These are phyloP conservation scores for Trichechus manatus DNA, from an alignment of 2,113 vertebrate species.

Conservation along the genomic window DNA sequence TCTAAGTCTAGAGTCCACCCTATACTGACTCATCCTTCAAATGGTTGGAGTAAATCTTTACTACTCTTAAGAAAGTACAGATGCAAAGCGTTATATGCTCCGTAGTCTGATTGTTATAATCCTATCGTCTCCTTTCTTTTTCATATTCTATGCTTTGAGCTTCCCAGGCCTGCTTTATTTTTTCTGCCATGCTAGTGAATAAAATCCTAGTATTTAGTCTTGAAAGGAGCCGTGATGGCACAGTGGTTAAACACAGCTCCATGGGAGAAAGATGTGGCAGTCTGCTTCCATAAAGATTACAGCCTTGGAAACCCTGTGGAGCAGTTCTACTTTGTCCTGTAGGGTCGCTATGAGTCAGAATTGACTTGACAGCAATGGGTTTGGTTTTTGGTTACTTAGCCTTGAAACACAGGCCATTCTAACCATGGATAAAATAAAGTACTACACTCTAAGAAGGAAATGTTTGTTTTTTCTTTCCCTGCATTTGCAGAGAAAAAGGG, in stretches of 20 bases:
- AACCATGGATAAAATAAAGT: not conserved
- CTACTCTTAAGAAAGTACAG: constrained; percentile 23
- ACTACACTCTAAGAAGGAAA: not conserved
- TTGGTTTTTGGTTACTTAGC: not conserved
- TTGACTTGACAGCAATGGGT: too few relatives aligned
- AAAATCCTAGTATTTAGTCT: not conserved
- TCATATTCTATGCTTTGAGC: not conserved
- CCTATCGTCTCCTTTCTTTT: not conserved
- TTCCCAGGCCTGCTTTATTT: not conserved
- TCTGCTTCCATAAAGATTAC: too few relatives aligned
- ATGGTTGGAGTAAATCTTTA: not conserved
- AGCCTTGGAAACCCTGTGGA: too few relatives aligned
- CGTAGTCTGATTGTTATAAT: not conserved
- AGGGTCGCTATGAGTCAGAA: too few relatives aligned
- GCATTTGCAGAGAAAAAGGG: not conserved
- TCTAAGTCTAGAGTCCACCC: not conserved
- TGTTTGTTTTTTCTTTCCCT: not conserved
- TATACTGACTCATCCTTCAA: not conserved
- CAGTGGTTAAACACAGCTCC: too few relatives aligned
- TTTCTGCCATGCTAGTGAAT: not conserved
- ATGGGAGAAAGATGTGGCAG: too few relatives aligned
- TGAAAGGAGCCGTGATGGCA: too few relatives aligned
- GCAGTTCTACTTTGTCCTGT: too few relatives aligned
- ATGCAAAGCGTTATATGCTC: not conserved
- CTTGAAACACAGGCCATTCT: constrained; percentile 23